Evolutionary conservation across 2,113 vertebrate genomes (phyloP).

Genomic region (Hippocampus zosterae): DNA sequence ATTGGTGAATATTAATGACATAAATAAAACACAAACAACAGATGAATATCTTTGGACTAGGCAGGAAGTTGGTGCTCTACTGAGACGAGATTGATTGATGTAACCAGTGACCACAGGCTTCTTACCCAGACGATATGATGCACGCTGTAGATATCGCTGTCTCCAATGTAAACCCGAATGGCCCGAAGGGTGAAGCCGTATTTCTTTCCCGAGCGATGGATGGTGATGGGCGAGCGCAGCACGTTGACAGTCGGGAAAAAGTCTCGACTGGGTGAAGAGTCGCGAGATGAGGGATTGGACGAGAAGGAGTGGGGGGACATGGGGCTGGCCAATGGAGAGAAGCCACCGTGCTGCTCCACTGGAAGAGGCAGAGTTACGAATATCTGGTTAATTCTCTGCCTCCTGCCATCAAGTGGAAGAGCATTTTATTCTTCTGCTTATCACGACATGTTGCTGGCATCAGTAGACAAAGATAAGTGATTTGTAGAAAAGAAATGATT

Average conservation of each 20-base stretch:
- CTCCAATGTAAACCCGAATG: slow-evolving; percentile 91
- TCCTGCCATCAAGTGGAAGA: no score
- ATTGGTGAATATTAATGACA: background rate
- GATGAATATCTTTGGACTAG: background rate
- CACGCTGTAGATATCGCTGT: slow-evolving; percentile 89
- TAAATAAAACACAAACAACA: background rate
- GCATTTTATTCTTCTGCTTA: no score
- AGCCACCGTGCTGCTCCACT: slow-evolving; percentile 84
- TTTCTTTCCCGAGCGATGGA: slow-evolving; percentile 88
- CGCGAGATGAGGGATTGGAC: slow-evolving; percentile 87
- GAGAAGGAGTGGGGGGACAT: slow-evolving; percentile 91
- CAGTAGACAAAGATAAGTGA: no score
- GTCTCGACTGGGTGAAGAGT: slow-evolving; percentile 89
- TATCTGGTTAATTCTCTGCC: background rate
- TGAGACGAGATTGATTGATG: background rate
- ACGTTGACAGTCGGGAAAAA: slow-evolving; percentile 82
- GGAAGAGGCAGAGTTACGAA: slow-evolving; percentile 10
- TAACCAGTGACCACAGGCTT: background rate
- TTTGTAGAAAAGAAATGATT: no score
- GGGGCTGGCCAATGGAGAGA: slow-evolving; percentile 86
- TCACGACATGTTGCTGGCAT: no score
- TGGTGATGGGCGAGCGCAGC: slow-evolving; percentile 86
- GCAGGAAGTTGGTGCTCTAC: background rate
- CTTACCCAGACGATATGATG: slow-evolving; percentile 92
- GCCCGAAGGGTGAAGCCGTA: slow-evolving; percentile 91